Base-by-base conservation (phyloP, 30 jellyfish, hydroid and myxozoan genomes). In the Pelagia noctiluca region DNA sequence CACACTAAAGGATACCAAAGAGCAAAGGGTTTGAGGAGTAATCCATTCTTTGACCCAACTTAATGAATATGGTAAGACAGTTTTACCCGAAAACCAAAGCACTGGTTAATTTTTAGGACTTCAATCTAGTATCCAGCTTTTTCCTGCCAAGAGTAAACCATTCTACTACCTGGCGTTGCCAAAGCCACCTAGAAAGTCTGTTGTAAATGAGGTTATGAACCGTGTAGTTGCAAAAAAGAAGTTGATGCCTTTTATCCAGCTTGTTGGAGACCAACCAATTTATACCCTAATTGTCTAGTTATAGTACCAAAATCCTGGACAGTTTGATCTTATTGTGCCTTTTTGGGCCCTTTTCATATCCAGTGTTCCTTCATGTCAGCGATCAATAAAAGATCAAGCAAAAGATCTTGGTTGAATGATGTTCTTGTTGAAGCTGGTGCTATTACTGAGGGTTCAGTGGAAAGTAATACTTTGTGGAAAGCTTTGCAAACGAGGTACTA, bases 41-140 rank as follows among this genome's bases (percentile, higher is more conserved):
- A 76, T 54, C 88, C 77, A 76, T 30, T 53, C 88, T 60, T 76
- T 76, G 77, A 35, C 63, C 49, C 88, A 77, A 28, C 76, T 76
- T 33, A 37, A 76, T 37, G 79, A 50, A 35, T 11, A 54, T 52
- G 38, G 63, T 12, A 69, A 52, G 63, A 37, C 76, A 50, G 63
- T 76, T 31, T 36, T 8, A 48, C 84, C 83, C 70, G 84, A 72
- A 72, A 48, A 72, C 70, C 88, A 54, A 52, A 60, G 38, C 28
- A 76, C 35, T 50, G 88, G 88, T 50, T 5, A 63, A 29, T 76
- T 50, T 37, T 52, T 37, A 50, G 88, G 88, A 50, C 57, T 50
- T 60, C 64, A 52, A 16, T 28, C 77, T 38, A n/a, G 42, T 11
- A 50, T 54, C 76, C 64, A 28, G 37, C 64, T 8, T 54, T 13